Percentiles rank a stretch among this genome's conserved stretches.
Conservation (phyloP, 2,797 vertebrate genomes). For the Echiichthys vipera region DNA sequence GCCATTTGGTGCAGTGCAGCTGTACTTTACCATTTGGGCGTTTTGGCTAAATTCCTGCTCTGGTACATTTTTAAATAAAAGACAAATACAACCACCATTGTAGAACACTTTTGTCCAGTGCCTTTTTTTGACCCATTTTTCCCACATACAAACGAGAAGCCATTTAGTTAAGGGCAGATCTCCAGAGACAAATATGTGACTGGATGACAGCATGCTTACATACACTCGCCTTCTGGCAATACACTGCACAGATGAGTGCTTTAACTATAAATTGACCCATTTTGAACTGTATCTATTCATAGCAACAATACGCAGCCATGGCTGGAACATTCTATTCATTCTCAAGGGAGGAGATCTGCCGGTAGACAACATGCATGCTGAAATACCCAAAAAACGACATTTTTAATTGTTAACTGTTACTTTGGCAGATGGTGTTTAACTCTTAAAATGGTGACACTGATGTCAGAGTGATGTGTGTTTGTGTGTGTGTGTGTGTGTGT, state of each 20-base stretch:
- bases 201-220: conserved; percentile 83
- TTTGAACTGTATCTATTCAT: conserved; percentile 82
- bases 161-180: conserved; percentile 72
- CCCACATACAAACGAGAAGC: conserved; percentile 54
- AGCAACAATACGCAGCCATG: conserved; percentile 63
- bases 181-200: conserved; percentile 78
- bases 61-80: background rate
- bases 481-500: conserved; percentile 8
- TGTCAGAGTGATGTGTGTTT: conserved; percentile 22
- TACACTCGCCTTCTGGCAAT: conserved; percentile 82
- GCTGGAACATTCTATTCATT: conserved; percentile 69
- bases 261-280: conserved; percentile 84
- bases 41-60: background rate
- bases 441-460: conserved; percentile 48
- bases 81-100: conserved; percentile 15
- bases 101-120: background rate
- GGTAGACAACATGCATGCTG: conserved; percentile 35
- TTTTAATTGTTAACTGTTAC: conserved; percentile 20
- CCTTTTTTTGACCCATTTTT: conserved; percentile 60
- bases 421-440: conserved; percentile 63
- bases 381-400: conserved; percentile 22
- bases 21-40: background rate
- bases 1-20: background rate
- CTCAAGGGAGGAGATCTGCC: conserved; percentile 51
- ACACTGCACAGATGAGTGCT: conserved; percentile 82